Percentiles rank a stretch among this genome's conserved stretches.
phyloP scores from a whole-genome alignment of 2,113 vertebrate genomes.

The Ailuropoda melanoleuca region DNA sequence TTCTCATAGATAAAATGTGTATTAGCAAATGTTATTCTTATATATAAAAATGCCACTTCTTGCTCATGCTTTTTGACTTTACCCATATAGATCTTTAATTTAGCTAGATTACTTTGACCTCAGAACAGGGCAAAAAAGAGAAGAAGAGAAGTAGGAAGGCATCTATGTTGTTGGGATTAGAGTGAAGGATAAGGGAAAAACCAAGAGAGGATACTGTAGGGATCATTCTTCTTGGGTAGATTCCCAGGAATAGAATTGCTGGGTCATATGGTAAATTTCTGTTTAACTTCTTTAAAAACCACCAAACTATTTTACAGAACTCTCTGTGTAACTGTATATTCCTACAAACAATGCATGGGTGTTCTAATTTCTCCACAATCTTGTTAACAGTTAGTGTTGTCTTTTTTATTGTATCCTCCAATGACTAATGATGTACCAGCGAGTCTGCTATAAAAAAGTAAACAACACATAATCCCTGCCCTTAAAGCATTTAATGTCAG shows the following conservation, averaged over 20 bases:
- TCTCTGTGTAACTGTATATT: neutral
- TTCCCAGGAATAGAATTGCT: neutral
- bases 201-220: neutral
- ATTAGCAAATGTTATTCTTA: neutral
- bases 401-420: neutral
- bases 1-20: neutral
- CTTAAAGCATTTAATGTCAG: neutral
- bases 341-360: neutral
- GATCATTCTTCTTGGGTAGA: neutral
- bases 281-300: neutral
- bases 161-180: neutral
- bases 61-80: neutral
- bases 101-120: neutral
- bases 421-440: neutral
- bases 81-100: neutral
- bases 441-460: neutral
- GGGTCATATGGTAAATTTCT: neutral
- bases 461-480: neutral
- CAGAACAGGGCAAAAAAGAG: neutral
- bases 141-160: neutral
- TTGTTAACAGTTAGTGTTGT: neutral
- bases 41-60: neutral
- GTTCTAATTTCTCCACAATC: neutral
- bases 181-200: neutral
- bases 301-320: neutral